Base-by-base conservation (phyloP, 1,140 invertebrate species). In the Orussus abietinus region DNA sequence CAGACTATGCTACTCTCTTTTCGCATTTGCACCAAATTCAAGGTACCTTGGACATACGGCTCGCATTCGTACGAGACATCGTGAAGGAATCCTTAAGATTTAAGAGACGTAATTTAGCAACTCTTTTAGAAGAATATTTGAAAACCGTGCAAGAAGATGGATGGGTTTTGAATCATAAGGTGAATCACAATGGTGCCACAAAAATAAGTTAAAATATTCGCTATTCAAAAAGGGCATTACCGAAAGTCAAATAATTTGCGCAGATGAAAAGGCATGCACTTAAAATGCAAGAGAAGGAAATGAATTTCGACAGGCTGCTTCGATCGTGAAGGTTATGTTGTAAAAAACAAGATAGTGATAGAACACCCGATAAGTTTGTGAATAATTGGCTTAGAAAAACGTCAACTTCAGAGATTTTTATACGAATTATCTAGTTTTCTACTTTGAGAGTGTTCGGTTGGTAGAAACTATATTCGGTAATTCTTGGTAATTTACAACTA, bases 1-100 rank as follows among this genome's bases (percentile, higher is more conserved):
- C 76, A 84, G 85, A 88, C 76, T 88, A 85, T 57, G 72, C 74
- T 7, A 77, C 75, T 45, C 62, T 92, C 47, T 81, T 91, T 56
- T 77, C 81, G 28, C 80, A 83, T 53, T 66, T 92, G 50, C 78
- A 80, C 47, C 75, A 78, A 36, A 69, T 92, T 22, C 83, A 86
- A 67, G 88, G 88, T 46, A 80, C 78, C 42, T 47, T 79, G 17
- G 82, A 88, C 29, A 79, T 82, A 51, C 79, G 81, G 66, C 74
- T 82, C 15, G 76, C 77, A 42, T 81, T 90, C 60, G 73, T 92
- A 20, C 77, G 81, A 50, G 81, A 88, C 51, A 78, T 90, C 38
- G 83, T 90, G 31, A 79, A 79, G 42, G 90, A 92, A 72, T 86
- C 86, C 6, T 59, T 82, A 42, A 76, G 90, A 33, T 92, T 92